Percentiles rank a stretch among this genome's conserved stretches.
Evolutionary conservation across 1,140 invertebrate species (phyloP).

Genomic region (Panagrolaimus sp.): DNA sequence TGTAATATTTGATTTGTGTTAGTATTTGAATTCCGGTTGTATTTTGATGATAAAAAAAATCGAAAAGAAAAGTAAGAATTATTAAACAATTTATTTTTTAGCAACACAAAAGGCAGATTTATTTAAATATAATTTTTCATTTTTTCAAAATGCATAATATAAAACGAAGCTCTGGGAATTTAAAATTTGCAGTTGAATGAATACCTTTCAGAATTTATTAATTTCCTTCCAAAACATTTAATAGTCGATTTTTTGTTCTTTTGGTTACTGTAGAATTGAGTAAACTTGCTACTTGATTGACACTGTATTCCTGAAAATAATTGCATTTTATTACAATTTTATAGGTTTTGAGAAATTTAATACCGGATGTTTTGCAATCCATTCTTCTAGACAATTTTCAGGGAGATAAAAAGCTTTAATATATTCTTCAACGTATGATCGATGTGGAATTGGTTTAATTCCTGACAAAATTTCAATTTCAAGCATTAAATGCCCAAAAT

Average conservation of each 20-base stretch:
- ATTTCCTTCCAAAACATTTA: slow-evolving; percentile 42
- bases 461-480: slow-evolving; percentile 80
- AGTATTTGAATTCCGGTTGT: no score
- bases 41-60: no score
- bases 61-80: no score
- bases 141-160: no score
- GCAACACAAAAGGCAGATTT: no score
- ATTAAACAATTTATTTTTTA: no score
- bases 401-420: slow-evolving; percentile 93
- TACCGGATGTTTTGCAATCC: slow-evolving; percentile 76
- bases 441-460: slow-evolving; percentile 73
- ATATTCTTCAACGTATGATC: slow-evolving; percentile 83
- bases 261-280: slow-evolving; percentile 80
- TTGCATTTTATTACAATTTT: neutral
- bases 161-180: no score
- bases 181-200: no score
- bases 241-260: slow-evolving; percentile 64
- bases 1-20: no score
- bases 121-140: no score
- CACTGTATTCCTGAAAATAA: slow-evolving; percentile 72
- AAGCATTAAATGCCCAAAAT: slow-evolving; percentile 86
- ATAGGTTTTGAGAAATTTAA: slow-evolving; percentile 19
- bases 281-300: slow-evolving; percentile 76
- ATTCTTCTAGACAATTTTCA: slow-evolving; percentile 74
- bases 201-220: neutral